phyloP scores from a whole-genome alignment of 2,888 invertebrate species.

The Eurois occulta region DNA sequence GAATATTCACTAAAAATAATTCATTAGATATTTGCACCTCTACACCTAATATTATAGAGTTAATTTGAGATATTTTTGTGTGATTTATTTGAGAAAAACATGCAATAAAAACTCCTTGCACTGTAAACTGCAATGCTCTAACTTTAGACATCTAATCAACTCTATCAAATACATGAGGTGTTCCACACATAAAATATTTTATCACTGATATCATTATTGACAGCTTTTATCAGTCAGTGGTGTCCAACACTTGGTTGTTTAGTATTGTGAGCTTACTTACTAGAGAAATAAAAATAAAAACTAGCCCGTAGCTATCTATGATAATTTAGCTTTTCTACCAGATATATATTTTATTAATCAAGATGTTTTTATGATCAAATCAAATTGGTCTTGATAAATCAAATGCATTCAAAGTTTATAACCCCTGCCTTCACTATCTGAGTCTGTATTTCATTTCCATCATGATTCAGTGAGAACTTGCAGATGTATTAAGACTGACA shows the following conservation, averaged over 20 bases:
- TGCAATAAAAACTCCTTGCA: background rate
- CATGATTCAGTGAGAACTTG: constrained; percentile 20
- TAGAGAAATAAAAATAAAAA: background rate
- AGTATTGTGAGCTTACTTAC: background rate
- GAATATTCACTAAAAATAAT: background rate
- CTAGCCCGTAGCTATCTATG: background rate
- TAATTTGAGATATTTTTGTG: background rate
- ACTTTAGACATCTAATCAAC: constrained; percentile 18
- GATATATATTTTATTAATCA: background rate
- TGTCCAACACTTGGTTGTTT: constrained; percentile 65
- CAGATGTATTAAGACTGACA: constrained; percentile 7
- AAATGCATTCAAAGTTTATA: constrained; percentile 20
- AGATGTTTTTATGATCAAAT: background rate
- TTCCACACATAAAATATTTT: constrained; percentile 57
- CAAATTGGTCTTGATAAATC: background rate
- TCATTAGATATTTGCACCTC: background rate
- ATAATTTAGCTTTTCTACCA: background rate
- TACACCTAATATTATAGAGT: background rate
- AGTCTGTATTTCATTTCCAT: constrained; percentile 9
- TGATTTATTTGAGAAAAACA: background rate
- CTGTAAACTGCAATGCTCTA: background rate
- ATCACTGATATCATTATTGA: constrained; percentile 64
- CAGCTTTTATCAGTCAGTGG: constrained; percentile 71
- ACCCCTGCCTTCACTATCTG: constrained; percentile 35
- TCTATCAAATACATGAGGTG: constrained; percentile 45